Percentiles rank a stretch among this genome's conserved stretches.
These are phyloP conservation scores for Pterostichus madidus DNA, from an alignment of 2,888 invertebrate genomes.

Conservation along the genomic window DNA sequence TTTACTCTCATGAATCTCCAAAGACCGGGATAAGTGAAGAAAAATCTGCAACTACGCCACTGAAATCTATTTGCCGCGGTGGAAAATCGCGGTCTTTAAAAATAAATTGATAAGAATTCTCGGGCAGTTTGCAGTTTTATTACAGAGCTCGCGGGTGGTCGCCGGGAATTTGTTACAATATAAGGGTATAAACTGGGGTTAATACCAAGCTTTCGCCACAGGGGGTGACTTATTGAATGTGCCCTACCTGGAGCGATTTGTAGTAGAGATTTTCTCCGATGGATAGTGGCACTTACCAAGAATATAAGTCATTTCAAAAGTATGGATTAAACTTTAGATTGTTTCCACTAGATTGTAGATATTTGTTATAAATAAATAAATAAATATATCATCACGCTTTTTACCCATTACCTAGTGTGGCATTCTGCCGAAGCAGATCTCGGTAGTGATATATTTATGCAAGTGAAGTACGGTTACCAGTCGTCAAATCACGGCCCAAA, in stretches of 20 bases:
- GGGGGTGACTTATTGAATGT: constrained; percentile 23
- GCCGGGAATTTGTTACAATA: constrained; percentile 54
- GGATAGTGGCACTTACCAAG: too few species aligned
- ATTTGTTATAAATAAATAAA: too few species aligned
- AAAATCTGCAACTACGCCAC: neutral
- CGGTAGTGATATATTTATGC: too few species aligned
- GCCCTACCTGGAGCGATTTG: neutral
- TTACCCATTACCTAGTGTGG: too few species aligned
- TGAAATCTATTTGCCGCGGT: neutral
- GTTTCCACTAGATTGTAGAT: too few species aligned
- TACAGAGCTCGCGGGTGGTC: constrained; percentile 6
- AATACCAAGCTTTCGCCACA: constrained; percentile 17
- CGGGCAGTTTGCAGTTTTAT: constrained; percentile 42
- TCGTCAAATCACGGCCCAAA: too few species aligned
- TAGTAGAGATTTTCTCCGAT: neutral
- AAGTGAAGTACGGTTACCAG: too few species aligned
- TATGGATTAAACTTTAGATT: too few species aligned
- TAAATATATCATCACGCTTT: too few species aligned
- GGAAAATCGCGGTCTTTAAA: constrained; percentile 30
- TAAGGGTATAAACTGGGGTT: constrained; percentile 41
- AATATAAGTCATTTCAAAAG: too few species aligned
- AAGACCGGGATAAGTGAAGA: neutral
- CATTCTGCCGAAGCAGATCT: too few species aligned
- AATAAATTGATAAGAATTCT: constrained; percentile 53
- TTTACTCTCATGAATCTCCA: too few species aligned